Conservation (phyloP, 2,797 vertebrate genomes). For the Pteropus rufus region DNA sequence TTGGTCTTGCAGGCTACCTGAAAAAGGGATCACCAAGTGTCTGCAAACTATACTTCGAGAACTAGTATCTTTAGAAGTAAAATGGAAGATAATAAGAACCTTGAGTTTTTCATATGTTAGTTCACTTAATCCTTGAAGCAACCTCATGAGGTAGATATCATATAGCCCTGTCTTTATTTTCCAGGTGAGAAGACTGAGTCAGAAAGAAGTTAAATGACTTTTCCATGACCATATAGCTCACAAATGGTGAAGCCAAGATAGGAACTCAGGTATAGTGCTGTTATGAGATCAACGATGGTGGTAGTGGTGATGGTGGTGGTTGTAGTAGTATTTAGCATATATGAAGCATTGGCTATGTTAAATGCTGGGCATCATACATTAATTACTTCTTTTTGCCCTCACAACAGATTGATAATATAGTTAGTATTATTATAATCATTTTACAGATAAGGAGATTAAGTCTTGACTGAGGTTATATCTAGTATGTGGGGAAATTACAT, state of each 20-base stretch:
- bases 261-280: neutral
- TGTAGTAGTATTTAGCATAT: neutral
- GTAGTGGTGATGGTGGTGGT: fast-evolving
- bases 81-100: neutral
- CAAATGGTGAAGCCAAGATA: neutral
- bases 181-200: neutral
- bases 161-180: neutral
- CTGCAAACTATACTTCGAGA: neutral
- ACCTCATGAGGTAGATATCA: neutral
- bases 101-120: neutral
- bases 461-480: neutral
- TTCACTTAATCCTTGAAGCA: neutral
- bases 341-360: neutral
- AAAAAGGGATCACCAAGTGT: neutral
- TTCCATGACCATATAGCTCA: neutral
- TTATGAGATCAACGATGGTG: neutral
- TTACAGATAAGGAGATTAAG: neutral
- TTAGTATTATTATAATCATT: neutral
- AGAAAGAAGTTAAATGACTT: neutral
- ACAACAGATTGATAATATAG: neutral
- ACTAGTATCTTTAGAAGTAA: neutral
- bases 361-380: neutral
- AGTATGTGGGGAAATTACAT: neutral
- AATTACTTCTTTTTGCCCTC: neutral
- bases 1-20: neutral